A percentile compares a stretch with the other conserved stretches of the same genome.
Evolutionary conservation across 35 echinoderm and acorn worm genomes (phyloP).

Genomic region (Stichopus chloronotus): DNA sequence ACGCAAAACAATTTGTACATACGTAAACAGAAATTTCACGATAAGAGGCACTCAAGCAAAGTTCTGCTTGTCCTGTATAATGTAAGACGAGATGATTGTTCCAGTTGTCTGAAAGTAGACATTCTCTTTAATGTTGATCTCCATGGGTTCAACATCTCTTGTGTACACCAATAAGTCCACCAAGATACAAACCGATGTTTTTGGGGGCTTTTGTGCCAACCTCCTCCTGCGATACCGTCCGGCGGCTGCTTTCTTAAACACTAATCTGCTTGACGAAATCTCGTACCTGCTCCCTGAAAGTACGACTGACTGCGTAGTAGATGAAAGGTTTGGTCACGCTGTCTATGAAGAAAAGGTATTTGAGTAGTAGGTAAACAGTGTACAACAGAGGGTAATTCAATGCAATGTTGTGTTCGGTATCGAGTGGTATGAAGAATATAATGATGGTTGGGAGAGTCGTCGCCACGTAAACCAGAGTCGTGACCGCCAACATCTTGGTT

Average conservation of each 20-base stretch:
- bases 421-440: slow-evolving; percentile 25
- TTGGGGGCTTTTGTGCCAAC: background rate
- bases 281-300: slow-evolving; percentile 35
- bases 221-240: background rate
- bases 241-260: background rate
- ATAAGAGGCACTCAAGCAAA: too few species aligned
- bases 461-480: slow-evolving; percentile 35
- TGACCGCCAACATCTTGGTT: slow-evolving; percentile 35
- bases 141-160: too few species aligned
- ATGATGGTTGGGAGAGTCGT: slow-evolving; percentile 40
- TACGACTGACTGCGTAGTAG: slow-evolving; percentile 46
- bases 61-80: too few species aligned
- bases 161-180: too few species aligned
- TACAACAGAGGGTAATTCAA: background rate
- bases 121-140: too few species aligned
- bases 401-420: background rate
- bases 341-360: slow-evolving; percentile 42
- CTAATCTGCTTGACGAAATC: slow-evolving; percentile 20
- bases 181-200: too few species aligned
- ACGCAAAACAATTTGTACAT: too few species aligned
- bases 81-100: too few species aligned
- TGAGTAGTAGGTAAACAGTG: slow-evolving; percentile 1
- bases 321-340: slow-evolving; percentile 49
- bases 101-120: too few species aligned
- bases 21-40: too few species aligned